Conservation (phyloP, 2,888 invertebrate species). For the Parasteatoda lunata region DNA sequence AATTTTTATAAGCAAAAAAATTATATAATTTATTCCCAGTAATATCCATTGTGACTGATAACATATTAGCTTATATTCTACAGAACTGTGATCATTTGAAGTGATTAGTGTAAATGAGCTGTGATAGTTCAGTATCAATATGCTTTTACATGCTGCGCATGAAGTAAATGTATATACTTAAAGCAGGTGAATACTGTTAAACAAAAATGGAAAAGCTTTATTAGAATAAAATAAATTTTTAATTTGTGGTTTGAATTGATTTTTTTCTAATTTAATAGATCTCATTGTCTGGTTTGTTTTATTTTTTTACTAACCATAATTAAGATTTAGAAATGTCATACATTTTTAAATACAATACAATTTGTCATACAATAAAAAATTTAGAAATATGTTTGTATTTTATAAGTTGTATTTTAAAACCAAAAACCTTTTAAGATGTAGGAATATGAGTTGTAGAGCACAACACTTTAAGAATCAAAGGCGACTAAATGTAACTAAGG, state of each 20-base stretch:
- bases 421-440: too few species aligned
- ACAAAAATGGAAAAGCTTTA: slow-evolving; percentile 37
- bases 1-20: too few species aligned
- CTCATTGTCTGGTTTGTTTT: not conserved
- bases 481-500: too few species aligned
- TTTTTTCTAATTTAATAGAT: not conserved
- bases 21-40: too few species aligned
- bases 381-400: too few species aligned
- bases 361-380: too few species aligned
- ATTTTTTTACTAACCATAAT: not conserved
- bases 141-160: slow-evolving; percentile 56
- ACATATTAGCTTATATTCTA: not conserved
- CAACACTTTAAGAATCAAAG: too few species aligned
- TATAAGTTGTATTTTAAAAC: too few species aligned
- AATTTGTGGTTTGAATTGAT: slow-evolving; percentile 14
- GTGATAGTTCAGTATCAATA: slow-evolving; percentile 60
- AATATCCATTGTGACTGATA: too few species aligned
- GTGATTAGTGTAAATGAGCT: slow-evolving; percentile 46
- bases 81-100: slow-evolving; percentile 22
- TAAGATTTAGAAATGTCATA: too few species aligned
- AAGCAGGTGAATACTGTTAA: slow-evolving; percentile 16
- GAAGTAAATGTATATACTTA: slow-evolving; percentile 40
- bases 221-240: slow-evolving; percentile 61
- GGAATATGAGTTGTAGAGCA: too few species aligned
- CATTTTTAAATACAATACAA: too few species aligned